Conservation (phyloP, 2,797 vertebrate species). For the Chloroceryle amazona region DNA sequence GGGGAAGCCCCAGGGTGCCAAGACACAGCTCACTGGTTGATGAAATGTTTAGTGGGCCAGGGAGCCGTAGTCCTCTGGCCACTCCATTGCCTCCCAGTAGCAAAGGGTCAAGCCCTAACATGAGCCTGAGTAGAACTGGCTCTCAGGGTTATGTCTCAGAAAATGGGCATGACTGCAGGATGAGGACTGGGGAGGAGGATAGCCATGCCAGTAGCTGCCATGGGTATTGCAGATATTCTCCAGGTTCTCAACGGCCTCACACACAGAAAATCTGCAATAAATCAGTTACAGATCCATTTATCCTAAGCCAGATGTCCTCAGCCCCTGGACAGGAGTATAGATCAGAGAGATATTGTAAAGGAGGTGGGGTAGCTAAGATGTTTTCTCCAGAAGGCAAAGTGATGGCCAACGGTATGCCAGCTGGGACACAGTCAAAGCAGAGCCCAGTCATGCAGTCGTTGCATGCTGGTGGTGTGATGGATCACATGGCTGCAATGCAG, state of each 20-base stretch:
- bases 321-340: conserved; percentile 57
- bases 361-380: conserved; percentile 65
- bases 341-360: conserved; percentile 75
- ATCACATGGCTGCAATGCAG: conserved; percentile 83
- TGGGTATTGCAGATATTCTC: conserved; percentile 78
- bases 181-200: conserved; percentile 69
- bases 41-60: conserved; percentile 77
- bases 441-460: conserved; percentile 68
- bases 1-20: conserved; percentile 82
- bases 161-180: conserved; percentile 82
- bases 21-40: conserved; percentile 85
- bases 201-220: conserved; percentile 7
- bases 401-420: conserved; percentile 86
- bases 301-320: conserved; percentile 82
- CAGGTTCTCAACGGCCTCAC: conserved; percentile 72
- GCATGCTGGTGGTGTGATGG: conserved; percentile 36
- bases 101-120: conserved; percentile 82
- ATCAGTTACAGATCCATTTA: conserved; percentile 87
- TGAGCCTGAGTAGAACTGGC: conserved; percentile 79
- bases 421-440: conserved; percentile 75
- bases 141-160: conserved; percentile 84
- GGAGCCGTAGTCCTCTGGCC: conserved; percentile 80
- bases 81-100: conserved; percentile 78
- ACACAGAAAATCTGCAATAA: conserved; percentile 81
- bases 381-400: conserved; percentile 83